Base-by-base conservation (phyloP, 1,140 invertebrate species). In the Monochamus saltuarius region DNA sequence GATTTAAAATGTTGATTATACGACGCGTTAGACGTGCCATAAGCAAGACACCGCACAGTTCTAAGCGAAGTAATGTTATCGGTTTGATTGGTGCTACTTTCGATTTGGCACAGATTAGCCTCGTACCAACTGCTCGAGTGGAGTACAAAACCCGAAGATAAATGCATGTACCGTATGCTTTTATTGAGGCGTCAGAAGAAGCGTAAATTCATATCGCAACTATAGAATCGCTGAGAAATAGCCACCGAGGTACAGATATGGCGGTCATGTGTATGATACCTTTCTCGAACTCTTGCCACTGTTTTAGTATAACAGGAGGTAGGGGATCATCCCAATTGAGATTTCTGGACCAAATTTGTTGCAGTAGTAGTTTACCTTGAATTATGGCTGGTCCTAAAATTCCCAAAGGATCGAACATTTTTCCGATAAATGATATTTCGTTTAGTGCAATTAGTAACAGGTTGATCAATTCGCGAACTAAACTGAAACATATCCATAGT, bases 41-140 rank as follows among this genome's bases (percentile, higher is more conserved):
- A 11, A 74, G 29, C 3, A 70, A 8, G 7, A 70, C 68, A 8
- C 53, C 70, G 42, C 56, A 59, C 8, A 75, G 56, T 64, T 74
- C 73, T 16, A 75, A 39, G 19, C 65, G 38, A 4, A 72, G 71
- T 7, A 71, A 60, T 0, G 76, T 68, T 0, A 73, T 40, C 19
- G 61, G 54, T 64, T 74, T 73, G 7, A 70, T 39, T 2, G 78
- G 75, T 29, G 74, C 67, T 2, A 78, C 72, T 34, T 61, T 46
- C 16, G 60, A 54, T 61, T 69, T 71, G 34, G 59, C 36, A 39
- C 39, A 53, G 11, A 67, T 45, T 2, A 61, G 49, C 7, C 29
- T 22, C 2, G 13, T 17, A 37, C n/a, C 19, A 11, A 61, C 7
- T 1, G 0, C 49, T 7, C 29, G 16, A 10, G 46, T 29, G 3